Conservation (phyloP, 2,113 vertebrate genomes). For the Cryptomyrus ogoouensis region DNA sequence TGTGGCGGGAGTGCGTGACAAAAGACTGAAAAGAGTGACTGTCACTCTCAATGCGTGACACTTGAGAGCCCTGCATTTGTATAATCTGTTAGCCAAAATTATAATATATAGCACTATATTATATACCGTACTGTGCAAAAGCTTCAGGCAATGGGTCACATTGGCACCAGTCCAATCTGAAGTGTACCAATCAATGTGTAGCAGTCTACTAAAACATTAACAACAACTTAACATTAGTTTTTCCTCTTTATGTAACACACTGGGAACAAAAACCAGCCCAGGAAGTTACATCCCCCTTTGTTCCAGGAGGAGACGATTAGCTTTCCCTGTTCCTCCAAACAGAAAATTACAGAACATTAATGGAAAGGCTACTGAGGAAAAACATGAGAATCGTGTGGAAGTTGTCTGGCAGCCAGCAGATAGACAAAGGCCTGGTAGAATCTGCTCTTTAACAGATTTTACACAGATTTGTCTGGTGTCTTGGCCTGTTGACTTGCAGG, state of each 20-base stretch:
- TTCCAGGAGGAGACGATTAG: neutral
- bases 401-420: neutral
- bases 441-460: neutral
- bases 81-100: neutral
- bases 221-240: neutral
- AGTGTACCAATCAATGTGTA: neutral
- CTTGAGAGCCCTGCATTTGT: no score
- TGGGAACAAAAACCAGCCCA: neutral
- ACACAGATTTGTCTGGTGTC: neutral
- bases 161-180: neutral
- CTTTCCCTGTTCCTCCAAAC: neutral
- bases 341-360: neutral
- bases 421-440: neutral
- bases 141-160: neutral
- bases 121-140: no score
- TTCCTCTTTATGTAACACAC: neutral
- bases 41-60: no score
- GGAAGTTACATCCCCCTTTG: neutral
- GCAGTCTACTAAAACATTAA: neutral
- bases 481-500: neutral
- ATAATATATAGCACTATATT: no score
- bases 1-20: no score
- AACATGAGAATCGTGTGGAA: neutral
- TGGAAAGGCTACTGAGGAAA: neutral
- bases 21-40: no score